These are phyloP conservation scores for Apistogramma diplotaenia DNA, from an alignment of 2,113 vertebrate species.

Conservation along the genomic window DNA sequence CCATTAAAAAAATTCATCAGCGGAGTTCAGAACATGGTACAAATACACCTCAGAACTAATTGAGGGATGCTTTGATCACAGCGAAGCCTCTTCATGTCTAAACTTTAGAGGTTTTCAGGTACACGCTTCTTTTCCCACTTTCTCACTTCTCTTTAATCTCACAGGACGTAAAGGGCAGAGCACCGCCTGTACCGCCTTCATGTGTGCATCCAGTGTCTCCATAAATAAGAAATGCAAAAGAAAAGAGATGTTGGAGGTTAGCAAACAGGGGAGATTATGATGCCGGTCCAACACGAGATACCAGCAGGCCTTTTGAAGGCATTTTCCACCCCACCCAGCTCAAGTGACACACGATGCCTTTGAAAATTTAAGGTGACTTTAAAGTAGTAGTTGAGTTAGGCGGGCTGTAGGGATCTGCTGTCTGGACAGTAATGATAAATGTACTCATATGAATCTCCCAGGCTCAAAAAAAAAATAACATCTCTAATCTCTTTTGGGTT, in stretches of 20 bases:
- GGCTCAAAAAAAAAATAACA: constrained; percentile 1
- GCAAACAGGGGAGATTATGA: constrained; percentile 33
- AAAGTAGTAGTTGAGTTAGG: constrained; percentile 20
- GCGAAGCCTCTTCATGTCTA: background rate
- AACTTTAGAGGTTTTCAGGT: constrained; percentile 42
- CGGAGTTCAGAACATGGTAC: constrained; percentile 9
- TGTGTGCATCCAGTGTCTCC: background rate
- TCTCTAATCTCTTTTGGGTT: constrained; percentile 18
- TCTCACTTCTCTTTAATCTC: constrained; percentile 33
- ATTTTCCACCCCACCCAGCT: constrained; percentile 38
- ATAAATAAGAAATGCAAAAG: constrained; percentile 48
- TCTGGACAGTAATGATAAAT: constrained; percentile 35
- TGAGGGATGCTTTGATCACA: constrained; percentile 55
- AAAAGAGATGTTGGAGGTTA: constrained; percentile 5
- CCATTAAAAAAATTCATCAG: constrained; percentile 38
- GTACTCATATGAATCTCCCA: constrained; percentile 17
- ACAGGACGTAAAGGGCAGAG: constrained; percentile 21
- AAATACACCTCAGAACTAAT: constrained; percentile 31
- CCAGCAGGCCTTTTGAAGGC: constrained; percentile 55
- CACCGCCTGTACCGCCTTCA: constrained; percentile 14
- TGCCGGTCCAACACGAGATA: constrained; percentile 18
- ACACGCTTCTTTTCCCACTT: constrained; percentile 1
- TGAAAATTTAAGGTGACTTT: constrained; percentile 39
- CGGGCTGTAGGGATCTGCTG: constrained; percentile 2
- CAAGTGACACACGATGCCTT: constrained; percentile 40